Conservation (phyloP, 2,113 vertebrate species). For the Pipra filicauda region DNA sequence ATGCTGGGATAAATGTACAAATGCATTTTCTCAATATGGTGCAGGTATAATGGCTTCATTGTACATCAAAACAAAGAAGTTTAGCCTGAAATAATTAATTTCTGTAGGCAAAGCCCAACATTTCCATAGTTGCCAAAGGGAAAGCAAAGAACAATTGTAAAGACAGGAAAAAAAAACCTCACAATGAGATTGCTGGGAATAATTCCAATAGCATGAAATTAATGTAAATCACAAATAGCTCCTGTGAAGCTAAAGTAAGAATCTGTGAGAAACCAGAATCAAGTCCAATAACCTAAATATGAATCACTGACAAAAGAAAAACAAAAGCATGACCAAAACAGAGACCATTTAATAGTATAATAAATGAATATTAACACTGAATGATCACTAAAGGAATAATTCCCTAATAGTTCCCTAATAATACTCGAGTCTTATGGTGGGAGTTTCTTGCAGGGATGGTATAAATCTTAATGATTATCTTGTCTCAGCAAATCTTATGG, state of each 20-base stretch:
- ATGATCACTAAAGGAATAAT: background rate
- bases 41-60: background rate
- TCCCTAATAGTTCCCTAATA: background rate
- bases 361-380: background rate
- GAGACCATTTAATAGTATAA: background rate
- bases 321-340: background rate
- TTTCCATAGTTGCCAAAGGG: slow-evolving; percentile 24
- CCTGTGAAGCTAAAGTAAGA: background rate
- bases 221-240: slow-evolving; percentile 55
- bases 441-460: background rate
- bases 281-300: background rate
- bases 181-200: slow-evolving; percentile 11
- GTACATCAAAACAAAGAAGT: background rate
- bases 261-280: slow-evolving; percentile 21
- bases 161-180: background rate
- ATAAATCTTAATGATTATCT: background rate
- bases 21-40: background rate
- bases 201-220: slow-evolving; percentile 48
- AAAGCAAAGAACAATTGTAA: slow-evolving; percentile 28
- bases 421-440: background rate
- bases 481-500: background rate
- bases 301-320: background rate
- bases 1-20: background rate
- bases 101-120: background rate
- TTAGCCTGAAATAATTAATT: slow-evolving; percentile 34